Conservation (phyloP, 1,140 invertebrate genomes). For the Camponotus floridanus region DNA sequence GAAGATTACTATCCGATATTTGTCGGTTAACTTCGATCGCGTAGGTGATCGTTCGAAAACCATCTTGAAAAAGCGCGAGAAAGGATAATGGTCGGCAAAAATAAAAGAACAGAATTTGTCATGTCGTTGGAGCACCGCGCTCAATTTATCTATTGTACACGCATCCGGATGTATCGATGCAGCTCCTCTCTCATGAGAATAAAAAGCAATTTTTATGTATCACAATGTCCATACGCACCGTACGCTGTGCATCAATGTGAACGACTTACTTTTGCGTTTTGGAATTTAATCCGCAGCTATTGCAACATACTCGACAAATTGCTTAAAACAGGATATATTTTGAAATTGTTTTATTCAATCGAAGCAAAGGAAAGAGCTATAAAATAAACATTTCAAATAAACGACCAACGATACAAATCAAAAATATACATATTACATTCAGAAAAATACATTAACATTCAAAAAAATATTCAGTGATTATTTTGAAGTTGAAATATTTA, state of each 20-base stretch:
- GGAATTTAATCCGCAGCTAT: constrained; percentile 34
- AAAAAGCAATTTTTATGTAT: constrained; percentile 33
- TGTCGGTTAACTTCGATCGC: constrained; percentile 35
- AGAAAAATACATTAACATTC: constrained; percentile 13
- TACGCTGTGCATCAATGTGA: constrained; percentile 6
- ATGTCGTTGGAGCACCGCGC: constrained; percentile 4
- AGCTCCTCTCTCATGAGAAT: neutral
- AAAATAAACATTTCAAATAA: too few relatives aligned
- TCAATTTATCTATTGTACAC: constrained; percentile 54
- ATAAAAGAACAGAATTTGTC: constrained; percentile 51
- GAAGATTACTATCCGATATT: constrained; percentile 36
- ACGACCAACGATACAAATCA: too few relatives aligned
- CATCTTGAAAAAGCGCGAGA: constrained; percentile 12
- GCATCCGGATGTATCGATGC: neutral
- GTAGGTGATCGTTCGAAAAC: neutral
- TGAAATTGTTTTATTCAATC: constrained; percentile 35
- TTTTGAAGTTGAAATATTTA: neutral
- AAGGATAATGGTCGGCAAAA: constrained; percentile 19
- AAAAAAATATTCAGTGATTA: neutral
- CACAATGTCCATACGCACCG: neutral
- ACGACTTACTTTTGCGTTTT: constrained; percentile 19
- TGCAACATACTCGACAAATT: neutral
- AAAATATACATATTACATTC: too few relatives aligned
- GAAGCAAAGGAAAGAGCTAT: neutral
- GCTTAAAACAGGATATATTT: neutral